These are phyloP conservation scores for Oreocharis arfaki DNA, from an alignment of 2,113 vertebrate species.

Conservation along the genomic window DNA sequence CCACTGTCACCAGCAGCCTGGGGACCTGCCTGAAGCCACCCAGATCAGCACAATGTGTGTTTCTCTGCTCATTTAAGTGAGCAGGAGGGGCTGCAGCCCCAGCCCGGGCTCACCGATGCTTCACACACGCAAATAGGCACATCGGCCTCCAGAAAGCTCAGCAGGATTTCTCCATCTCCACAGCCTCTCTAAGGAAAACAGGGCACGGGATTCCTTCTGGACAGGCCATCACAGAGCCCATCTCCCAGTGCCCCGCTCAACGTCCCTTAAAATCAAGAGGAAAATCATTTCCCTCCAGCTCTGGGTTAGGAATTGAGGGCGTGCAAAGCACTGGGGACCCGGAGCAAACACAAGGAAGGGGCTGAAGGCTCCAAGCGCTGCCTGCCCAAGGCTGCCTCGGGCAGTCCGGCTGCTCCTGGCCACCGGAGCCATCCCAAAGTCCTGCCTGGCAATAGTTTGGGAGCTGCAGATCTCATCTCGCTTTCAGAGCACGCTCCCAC, in stretches of 20 bases:
- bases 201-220: background rate
- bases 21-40: background rate
- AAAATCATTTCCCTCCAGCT: background rate
- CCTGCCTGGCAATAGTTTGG: background rate
- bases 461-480: background rate
- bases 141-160: background rate
- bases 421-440: background rate
- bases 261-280: background rate
- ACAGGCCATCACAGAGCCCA: background rate
- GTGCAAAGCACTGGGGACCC: background rate
- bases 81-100: background rate
- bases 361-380: accelerated
- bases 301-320: background rate
- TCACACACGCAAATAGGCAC: background rate
- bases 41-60: accelerated
- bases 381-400: background rate
- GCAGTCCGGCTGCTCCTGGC: background rate
- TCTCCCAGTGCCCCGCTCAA: background rate
- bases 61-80: background rate
- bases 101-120: background rate
- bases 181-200: background rate
- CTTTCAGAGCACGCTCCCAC: background rate
- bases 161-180: background rate
- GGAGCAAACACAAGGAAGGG: background rate
- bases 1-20: too few species aligned